These are phyloP conservation scores for Sinocyclocheilus rhinocerous DNA, from an alignment of 2,113 vertebrate genomes.

Conservation along the genomic window DNA sequence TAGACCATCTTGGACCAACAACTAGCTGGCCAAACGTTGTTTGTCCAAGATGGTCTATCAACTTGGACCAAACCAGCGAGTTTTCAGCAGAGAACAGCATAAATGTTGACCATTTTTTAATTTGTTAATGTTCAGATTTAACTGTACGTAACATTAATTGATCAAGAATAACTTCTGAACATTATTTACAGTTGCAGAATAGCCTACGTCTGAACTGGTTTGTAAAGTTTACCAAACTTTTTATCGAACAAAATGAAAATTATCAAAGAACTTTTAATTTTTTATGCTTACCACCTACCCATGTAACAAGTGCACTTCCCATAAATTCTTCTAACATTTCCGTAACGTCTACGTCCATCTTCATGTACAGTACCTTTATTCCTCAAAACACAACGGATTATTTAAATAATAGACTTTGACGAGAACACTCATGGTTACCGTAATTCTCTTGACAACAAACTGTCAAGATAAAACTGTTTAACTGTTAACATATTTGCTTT, in stretches of 20 bases:
- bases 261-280: background rate
- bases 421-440: background rate
- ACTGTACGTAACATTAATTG: background rate
- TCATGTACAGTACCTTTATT: slow-evolving; percentile 29
- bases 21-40: no score
- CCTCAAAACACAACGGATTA: background rate
- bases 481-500: slow-evolving; percentile 38
- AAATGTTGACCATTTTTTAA: background rate
- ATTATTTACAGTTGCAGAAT: background rate
- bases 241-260: background rate
- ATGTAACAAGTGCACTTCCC: slow-evolving; percentile 76
- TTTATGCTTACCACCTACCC: slow-evolving; percentile 71
- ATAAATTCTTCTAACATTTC: slow-evolving; percentile 80
- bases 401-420: slow-evolving; percentile 4
- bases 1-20: no score
- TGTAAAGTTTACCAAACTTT: background rate
- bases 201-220: background rate
- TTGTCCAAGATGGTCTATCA: background rate
- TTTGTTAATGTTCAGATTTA: background rate
- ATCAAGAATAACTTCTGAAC: background rate
- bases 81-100: background rate
- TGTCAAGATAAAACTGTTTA: background rate
- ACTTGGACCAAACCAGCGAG: background rate
- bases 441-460: background rate
- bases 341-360: slow-evolving; percentile 72